Evolutionary conservation across 2,888 invertebrate genomes (phyloP).

Genomic region (Cetonia aurata): DNA sequence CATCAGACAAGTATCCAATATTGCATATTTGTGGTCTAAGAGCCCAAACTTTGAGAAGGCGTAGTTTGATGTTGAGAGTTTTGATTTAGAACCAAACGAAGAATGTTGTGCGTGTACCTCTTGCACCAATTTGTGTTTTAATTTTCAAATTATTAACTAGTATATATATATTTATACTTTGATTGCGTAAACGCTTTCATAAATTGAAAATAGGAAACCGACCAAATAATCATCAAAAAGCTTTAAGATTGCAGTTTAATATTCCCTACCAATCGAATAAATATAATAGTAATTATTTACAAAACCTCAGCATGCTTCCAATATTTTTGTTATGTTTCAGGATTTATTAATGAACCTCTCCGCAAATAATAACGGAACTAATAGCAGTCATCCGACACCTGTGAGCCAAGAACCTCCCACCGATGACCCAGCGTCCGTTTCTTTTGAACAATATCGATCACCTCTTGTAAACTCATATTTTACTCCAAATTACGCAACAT

Average conservation of each 20-base stretch:
- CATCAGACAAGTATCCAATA: no score
- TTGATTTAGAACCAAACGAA: no score
- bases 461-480: slow-evolving; percentile 70
- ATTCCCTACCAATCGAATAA: neutral
- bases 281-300: neutral
- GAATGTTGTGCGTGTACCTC: no score
- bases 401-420: slow-evolving; percentile 62
- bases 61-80: no score
- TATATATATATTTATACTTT: no score
- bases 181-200: no score
- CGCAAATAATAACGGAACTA: slow-evolving; percentile 66
- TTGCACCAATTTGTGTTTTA: no score
- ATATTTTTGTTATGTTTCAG: slow-evolving; percentile 58
- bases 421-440: slow-evolving; percentile 62
- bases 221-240: no score
- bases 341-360: slow-evolving; percentile 72
- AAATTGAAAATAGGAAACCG: no score
- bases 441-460: slow-evolving; percentile 69
- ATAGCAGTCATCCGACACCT: slow-evolving; percentile 64
- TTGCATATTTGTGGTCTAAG: no score
- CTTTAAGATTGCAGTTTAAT: neutral
- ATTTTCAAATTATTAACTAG: no score
- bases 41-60: no score
- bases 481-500: slow-evolving; percentile 69
- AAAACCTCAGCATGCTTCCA: slow-evolving; percentile 30